Conservation (phyloP, 2,797 vertebrate genomes). For the Galagoides demidoff region DNA sequence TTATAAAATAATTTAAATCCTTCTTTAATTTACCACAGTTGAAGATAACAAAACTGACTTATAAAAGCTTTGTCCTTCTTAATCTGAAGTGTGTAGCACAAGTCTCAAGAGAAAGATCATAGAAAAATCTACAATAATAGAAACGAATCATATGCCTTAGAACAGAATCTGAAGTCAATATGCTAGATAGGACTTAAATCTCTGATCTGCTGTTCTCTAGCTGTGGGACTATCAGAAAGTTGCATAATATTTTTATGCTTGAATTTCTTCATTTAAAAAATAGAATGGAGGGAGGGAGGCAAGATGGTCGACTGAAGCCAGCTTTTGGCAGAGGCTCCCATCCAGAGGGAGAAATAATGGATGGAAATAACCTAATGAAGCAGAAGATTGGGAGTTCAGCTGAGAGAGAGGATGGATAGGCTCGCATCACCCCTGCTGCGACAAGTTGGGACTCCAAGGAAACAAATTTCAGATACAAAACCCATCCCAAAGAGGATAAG, state of each 20-base stretch:
- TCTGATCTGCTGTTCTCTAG: conserved; percentile 3
- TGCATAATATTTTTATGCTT: background rate
- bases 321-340: too few species aligned
- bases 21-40: conserved; percentile 9
- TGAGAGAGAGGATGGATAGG: too few species aligned
- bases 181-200: conserved; percentile 33
- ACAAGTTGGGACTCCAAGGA: too few species aligned
- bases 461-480: too few species aligned
- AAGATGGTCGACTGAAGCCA: too few species aligned
- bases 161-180: background rate
- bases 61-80: conserved; percentile 29
- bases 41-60: background rate
- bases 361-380: too few species aligned
- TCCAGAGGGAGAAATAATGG: too few species aligned
- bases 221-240: conserved; percentile 12
- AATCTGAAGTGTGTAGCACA: background rate
- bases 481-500: too few species aligned
- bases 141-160: background rate
- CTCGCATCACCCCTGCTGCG: too few species aligned
- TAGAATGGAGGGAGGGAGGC: background rate
- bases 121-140: conserved; percentile 10
- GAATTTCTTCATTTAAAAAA: conserved; percentile 59
- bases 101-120: conserved; percentile 36
- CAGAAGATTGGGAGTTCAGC: too few species aligned
- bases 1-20: conserved; percentile 17